Conservation (phyloP, 2,797 vertebrate genomes). For the Sarcophilus harrisii region DNA sequence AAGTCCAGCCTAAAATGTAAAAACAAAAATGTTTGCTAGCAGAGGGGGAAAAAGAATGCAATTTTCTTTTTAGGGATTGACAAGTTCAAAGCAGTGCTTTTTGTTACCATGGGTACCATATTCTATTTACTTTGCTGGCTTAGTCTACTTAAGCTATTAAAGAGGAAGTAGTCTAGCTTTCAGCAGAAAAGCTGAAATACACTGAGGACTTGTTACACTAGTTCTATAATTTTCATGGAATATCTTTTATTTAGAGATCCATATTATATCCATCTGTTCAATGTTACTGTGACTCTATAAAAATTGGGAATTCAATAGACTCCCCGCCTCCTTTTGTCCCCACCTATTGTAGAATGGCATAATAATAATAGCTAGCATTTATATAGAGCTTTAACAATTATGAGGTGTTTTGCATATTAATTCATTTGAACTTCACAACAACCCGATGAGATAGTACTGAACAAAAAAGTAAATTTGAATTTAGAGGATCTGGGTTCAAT, state of each 20-base stretch:
- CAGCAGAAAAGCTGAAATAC: constrained; percentile 42
- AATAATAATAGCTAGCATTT: not conserved
- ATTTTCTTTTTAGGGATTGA: constrained; percentile 70
- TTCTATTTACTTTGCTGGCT: constrained; percentile 67
- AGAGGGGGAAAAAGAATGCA: constrained; percentile 66
- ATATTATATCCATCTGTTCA: constrained; percentile 42
- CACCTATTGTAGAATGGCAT: not conserved
- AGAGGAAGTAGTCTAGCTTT: constrained; percentile 46
- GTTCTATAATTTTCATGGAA: constrained; percentile 70
- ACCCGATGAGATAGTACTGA: not conserved
- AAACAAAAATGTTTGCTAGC: constrained; percentile 70
- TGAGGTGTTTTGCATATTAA: not conserved
- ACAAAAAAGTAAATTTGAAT: not conserved
- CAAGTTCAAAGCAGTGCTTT: constrained; percentile 72
- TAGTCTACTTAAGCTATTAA: constrained; percentile 57
- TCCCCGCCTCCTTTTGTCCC: not conserved
- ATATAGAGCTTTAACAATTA: not conserved
- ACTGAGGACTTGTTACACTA: constrained; percentile 48
- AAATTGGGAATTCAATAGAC: not conserved
- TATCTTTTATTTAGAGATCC: constrained; percentile 53
- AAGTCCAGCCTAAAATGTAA: constrained; percentile 60
- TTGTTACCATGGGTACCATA: constrained; percentile 79
- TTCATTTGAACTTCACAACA: not conserved
- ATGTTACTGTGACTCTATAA: constrained; percentile 5
- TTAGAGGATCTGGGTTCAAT: not conserved